Base-by-base conservation (phyloP, 2,113 vertebrate species). In the Uria lomvia region DNA sequence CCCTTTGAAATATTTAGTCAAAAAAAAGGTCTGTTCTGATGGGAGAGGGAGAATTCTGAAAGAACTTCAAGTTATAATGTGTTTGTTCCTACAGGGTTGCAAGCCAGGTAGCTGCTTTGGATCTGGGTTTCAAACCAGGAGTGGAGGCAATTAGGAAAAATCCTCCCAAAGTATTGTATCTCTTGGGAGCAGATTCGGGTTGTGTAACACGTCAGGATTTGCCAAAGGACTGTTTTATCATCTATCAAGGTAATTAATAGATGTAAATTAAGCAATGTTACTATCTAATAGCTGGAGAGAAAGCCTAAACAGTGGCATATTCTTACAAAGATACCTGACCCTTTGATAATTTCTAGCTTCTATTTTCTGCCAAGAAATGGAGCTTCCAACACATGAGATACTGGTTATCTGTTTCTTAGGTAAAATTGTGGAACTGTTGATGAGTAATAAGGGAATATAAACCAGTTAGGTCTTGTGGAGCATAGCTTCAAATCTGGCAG, bases 81-180 rank as follows among this genome's bases (percentile, higher is more conserved):
- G 50, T 92, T 82, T 68, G 1, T 96, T 93, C 73, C 65, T 94
- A n/a, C 89, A 99, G 99, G 95, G 98, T 99, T 97, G 99, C 99
- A 96, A 99, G 99, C 97, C 99, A 99, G 94, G 99, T 99, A 24
- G 99, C 99, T 96, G 99, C 99, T 32, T 97, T 99, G 96, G 99
- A 99, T 94, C 98, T 99, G 90, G 99, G 99, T 62, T 99, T 99
- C 98, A 99, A 99, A 96, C 98, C 99, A 65, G 99, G 99, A n/a
- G 99, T 99, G 32, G 99, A 99, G 15, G 97, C 98, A 73, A 98
- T 99, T 97, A 98, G 99, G 68, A 99, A 98, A 78, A 98, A 97
- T 86, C 99, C 99, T 59, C 99, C 99, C 62, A 99, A 99, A 98
- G 97, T 99, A 17, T 76, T 99, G 49, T 99, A 99, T 97, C 98